Percentiles rank a stretch among this genome's conserved stretches.
Evolutionary conservation across 2,797 vertebrate species (phyloP).

Genomic region (Muscicapa comitata): DNA sequence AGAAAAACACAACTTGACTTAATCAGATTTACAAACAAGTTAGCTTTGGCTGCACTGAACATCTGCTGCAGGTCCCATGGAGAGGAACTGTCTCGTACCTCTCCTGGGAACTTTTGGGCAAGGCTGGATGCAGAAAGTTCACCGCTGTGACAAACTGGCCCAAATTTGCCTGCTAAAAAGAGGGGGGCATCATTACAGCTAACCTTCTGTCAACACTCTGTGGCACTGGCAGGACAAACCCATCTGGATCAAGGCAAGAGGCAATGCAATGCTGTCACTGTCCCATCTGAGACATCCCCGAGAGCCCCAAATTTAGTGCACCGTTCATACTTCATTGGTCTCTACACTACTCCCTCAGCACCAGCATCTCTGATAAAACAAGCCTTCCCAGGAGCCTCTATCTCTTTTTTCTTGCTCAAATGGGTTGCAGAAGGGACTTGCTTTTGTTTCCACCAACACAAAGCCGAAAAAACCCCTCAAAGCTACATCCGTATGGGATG

Average conservation of each 20-base stretch:
- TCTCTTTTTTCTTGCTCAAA: conserved; percentile 30
- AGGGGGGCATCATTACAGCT: neutral
- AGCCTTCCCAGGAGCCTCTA: neutral
- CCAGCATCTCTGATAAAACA: neutral
- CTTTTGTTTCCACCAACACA: conserved; percentile 55
- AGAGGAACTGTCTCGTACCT: neutral
- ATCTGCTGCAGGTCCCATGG: neutral
- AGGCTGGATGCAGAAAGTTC: neutral
- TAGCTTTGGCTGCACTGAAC: neutral
- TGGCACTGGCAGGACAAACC: neutral
- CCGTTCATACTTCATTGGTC: neutral
- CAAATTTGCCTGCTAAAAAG: neutral
- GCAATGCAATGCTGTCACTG: neutral
- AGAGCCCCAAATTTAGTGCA: neutral
- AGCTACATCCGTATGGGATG: conserved; percentile 16
- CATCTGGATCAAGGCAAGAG: neutral
- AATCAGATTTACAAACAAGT: neutral
- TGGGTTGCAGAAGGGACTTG: conserved; percentile 25
- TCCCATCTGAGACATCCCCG: neutral
- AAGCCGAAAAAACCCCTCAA: neutral
- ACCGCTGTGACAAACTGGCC: neutral
- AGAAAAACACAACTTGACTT: neutral
- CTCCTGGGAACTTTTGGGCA: neutral
- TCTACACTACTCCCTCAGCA: neutral
- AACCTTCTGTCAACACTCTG: neutral